Evolutionary conservation across 2,797 vertebrate genomes (phyloP), one percentile per base, ranked within the genome.

Genomic region (Zalophus californianus): DNA sequence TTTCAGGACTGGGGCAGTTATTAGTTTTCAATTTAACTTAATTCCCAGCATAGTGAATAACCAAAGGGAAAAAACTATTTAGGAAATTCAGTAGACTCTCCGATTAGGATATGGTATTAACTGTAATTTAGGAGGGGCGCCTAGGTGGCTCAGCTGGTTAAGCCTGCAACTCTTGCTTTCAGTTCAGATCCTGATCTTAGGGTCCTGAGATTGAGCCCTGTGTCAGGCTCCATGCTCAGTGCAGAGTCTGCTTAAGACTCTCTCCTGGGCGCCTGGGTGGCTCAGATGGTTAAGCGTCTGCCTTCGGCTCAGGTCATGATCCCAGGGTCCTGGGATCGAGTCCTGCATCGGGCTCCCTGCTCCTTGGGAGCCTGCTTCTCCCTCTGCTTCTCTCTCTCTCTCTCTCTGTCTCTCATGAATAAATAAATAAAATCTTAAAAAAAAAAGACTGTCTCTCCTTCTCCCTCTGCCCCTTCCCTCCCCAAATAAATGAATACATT

Each of bases 21-120:
- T 83, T 56, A 41, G 10, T 92, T 96, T 91, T 80, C 66, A 82
- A 58, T 0, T 87, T 58, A 41, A 15, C 72, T 92, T 79, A 93
- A 94, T 88, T 87, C 14, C 7, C 14, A 82, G 27, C 12, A 86
- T 25, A 70, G 8, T 78, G 29, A 80, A 88, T 56, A 86, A 82
- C n/a, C 29, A 78, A 90, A 80, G 38, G 38, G 16, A 88, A 80
- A 88, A 0, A 72, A 93, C 3, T 75, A 50, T 44, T 90, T 23
- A n/a, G 25, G 48, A 79, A 29, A 48, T 50, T 92, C 50, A 79
- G 58, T 21, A 79, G 18, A 50, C 1, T 44, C 1, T 58, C 8
- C 54, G 56, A 58, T 54, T 80, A 75, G 3, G 11, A 11, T 11
- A 54, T 14, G 5, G 7, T 14, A 35, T 35, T 62, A 86, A 32